Evolutionary conservation across 37 sponge, comb jelly and placozoan genomes (phyloP).

Genomic region (Halisarca cf. caerulea): DNA sequence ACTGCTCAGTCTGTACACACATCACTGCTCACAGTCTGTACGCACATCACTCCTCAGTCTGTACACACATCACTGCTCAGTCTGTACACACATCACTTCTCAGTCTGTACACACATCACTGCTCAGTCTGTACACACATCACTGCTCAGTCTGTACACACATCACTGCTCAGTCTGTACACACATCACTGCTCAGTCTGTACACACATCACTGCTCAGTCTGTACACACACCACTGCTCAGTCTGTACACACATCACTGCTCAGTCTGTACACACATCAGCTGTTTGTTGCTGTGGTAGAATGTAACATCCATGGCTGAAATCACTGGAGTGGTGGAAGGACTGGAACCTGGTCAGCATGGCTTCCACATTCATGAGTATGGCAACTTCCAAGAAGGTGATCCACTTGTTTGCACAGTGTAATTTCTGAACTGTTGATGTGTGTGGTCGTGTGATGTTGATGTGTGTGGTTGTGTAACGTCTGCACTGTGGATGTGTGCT

Average conservation of each 20-base stretch:
- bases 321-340: conserved; percentile 72
- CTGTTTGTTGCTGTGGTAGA: background rate
- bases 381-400: conserved; percentile 78
- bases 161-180: too few species aligned
- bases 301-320: background rate
- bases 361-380: conserved; percentile 95
- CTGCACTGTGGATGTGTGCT: background rate
- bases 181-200: too few species aligned
- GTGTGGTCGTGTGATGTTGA: background rate
- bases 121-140: too few species aligned
- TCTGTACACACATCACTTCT: background rate
- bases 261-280: background rate
- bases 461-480: background rate
- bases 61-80: too few species aligned
- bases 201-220: too few species aligned
- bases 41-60: too few species aligned
- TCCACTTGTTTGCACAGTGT: background rate
- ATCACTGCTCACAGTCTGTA: too few species aligned
- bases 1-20: too few species aligned
- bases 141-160: too few species aligned
- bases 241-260: too few species aligned
- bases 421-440: background rate
- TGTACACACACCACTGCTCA: too few species aligned
- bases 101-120: too few species aligned
- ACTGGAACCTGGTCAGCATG: conserved; percentile 76